Conservation (phyloP, 53 echinoderm and acorn worm genomes). For the Stichopus horrens region DNA sequence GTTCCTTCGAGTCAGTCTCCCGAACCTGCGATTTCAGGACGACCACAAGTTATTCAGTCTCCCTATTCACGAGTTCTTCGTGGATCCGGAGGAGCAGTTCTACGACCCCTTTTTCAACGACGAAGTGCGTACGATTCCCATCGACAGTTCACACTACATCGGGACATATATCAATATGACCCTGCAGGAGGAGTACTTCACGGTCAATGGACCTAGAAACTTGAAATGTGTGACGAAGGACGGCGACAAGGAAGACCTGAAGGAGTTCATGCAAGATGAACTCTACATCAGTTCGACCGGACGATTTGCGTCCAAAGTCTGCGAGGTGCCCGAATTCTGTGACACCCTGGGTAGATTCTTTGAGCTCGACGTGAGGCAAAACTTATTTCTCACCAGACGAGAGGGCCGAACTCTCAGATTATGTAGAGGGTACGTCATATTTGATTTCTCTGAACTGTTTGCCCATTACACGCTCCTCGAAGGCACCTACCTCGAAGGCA, state of each 20-base stretch:
- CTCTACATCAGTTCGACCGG: not conserved
- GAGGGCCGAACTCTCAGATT: not conserved
- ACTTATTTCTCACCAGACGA: not conserved
- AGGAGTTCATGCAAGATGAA: not conserved
- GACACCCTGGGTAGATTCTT: not conserved
- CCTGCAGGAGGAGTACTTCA: not conserved
- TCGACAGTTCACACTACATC: not conserved
- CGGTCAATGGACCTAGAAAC: not conserved
- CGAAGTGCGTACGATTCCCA: not conserved
- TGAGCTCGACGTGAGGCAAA: not conserved
- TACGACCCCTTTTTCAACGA: not conserved
- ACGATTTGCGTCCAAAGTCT: not conserved
- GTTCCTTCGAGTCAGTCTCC: not conserved
- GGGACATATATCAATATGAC: not conserved
- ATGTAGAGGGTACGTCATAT: not conserved
- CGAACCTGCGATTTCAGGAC: not conserved
- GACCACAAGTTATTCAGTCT: not conserved
- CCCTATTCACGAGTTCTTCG: constrained; percentile 1
- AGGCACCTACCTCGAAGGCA: not conserved
- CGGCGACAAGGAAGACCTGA: not conserved
- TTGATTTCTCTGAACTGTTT: not conserved
- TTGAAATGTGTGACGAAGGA: not conserved
- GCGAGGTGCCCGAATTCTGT: not conserved
- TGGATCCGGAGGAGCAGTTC: not conserved
- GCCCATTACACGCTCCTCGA: not conserved